Conservation (phyloP, 2,888 invertebrate genomes). For the Thereva unica region DNA sequence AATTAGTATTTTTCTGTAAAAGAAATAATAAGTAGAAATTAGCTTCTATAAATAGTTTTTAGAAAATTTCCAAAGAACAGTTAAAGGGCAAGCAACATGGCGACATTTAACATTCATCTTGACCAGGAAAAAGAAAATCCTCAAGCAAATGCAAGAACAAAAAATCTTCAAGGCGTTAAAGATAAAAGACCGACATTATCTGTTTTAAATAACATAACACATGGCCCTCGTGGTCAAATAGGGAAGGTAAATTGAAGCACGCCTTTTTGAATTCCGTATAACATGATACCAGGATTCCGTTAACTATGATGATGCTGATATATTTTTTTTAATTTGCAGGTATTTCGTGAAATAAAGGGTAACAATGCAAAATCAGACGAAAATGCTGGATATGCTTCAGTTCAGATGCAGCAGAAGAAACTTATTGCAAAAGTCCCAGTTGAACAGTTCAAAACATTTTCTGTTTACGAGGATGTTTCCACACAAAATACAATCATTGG, state of each 20-base stretch:
- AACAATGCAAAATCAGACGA: slow-evolving; percentile 45
- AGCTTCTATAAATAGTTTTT: too few species aligned
- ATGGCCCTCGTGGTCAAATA: slow-evolving; percentile 21
- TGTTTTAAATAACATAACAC: slow-evolving; percentile 41
- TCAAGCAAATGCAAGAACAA: slow-evolving; percentile 17
- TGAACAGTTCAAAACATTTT: slow-evolving; percentile 76
- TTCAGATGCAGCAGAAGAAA: slow-evolving; percentile 49
- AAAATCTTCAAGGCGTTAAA: slow-evolving; percentile 18
- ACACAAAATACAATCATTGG: neutral
- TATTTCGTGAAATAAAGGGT: slow-evolving; percentile 48
- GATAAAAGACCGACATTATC: slow-evolving; percentile 44
- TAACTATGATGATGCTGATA: slow-evolving; percentile 15
- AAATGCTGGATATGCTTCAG: slow-evolving; percentile 46
- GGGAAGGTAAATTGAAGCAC: slow-evolving; percentile 50
- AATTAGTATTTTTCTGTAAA: too few species aligned
- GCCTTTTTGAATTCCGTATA: slow-evolving; percentile 13
- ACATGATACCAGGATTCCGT: neutral
- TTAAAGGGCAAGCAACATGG: slow-evolving; percentile 61
- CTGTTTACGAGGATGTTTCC: slow-evolving; percentile 71
- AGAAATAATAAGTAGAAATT: too few species aligned
- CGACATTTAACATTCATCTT: slow-evolving; percentile 74
- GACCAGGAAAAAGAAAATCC: slow-evolving; percentile 73
- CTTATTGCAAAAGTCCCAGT: slow-evolving; percentile 61
- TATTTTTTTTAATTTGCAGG: slow-evolving; percentile 42
- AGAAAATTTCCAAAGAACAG: neutral